These are phyloP conservation scores for Cepaea hortensis DNA, from an alignment of 2,888 invertebrate genomes.

Conservation along the genomic window DNA sequence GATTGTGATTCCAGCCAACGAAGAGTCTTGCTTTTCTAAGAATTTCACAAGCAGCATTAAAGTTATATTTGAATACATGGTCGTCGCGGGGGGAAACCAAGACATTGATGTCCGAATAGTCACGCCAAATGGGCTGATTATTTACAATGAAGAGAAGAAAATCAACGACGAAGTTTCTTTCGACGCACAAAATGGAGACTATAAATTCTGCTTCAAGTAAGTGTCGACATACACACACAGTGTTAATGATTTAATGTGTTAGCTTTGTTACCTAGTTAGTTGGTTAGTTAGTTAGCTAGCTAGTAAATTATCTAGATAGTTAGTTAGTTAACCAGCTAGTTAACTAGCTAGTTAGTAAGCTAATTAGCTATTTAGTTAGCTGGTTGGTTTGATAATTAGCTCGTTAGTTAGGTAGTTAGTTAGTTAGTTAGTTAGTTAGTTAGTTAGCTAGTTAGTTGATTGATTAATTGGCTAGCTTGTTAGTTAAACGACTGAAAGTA, in stretches of 20 bases:
- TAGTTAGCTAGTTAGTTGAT: not conserved
- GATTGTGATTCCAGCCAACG: slow-evolving; percentile 62
- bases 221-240: not conserved
- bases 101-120: slow-evolving; percentile 70
- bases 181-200: slow-evolving; percentile 70
- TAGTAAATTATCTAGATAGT: too few relatives aligned
- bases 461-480: too few relatives aligned
- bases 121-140: slow-evolving; percentile 69
- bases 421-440: not conserved
- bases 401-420: too few relatives aligned
- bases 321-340: too few relatives aligned
- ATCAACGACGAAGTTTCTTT: slow-evolving; percentile 62
- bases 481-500: too few relatives aligned
- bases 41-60: slow-evolving; percentile 60
- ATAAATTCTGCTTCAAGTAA: slow-evolving; percentile 55
- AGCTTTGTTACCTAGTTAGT: too few relatives aligned
- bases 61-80: slow-evolving; percentile 68
- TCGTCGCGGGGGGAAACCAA: slow-evolving; percentile 68
- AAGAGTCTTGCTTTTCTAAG: slow-evolving; percentile 69
- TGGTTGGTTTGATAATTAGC: too few relatives aligned
- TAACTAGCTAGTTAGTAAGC: too few relatives aligned
- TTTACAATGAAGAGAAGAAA: slow-evolving; percentile 65
- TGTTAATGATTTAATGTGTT: not conserved
- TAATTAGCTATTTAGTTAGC: too few relatives aligned
- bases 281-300: too few relatives aligned